These are phyloP conservation scores for Frieseomelitta varia DNA, from an alignment of 1,140 invertebrate species.

Conservation along the genomic window DNA sequence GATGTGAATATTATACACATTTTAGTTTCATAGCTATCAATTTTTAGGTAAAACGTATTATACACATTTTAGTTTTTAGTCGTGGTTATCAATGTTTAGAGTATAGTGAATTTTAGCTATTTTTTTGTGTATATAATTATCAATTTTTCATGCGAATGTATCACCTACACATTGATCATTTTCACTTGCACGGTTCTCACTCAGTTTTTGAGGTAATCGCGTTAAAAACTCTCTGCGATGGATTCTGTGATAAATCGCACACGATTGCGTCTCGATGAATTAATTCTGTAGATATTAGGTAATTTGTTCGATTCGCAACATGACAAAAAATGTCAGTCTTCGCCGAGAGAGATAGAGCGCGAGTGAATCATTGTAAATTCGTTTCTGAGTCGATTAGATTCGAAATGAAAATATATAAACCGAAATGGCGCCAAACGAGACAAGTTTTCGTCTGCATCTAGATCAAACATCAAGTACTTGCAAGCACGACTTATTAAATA, in stretches of 20 bases:
- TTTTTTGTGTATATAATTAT: not conserved
- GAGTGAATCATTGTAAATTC: not conserved
- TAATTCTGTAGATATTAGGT: not conserved
- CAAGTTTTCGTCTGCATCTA: slow-evolving; percentile 12
- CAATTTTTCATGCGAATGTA: not conserved
- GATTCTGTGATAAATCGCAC: too few relatives aligned
- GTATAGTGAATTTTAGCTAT: not conserved
- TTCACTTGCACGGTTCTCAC: too few relatives aligned
- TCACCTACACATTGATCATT: too few relatives aligned
- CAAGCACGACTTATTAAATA: slow-evolving; percentile 14
- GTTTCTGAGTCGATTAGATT: not conserved
- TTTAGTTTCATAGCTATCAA: not conserved
- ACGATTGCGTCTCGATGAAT: too few relatives aligned
- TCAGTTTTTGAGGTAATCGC: not conserved
- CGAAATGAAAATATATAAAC: not conserved
- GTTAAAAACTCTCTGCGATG: too few relatives aligned
- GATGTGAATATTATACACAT: too few relatives aligned
- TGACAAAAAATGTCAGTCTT: not conserved
- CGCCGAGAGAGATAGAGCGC: not conserved
- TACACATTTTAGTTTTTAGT: too few relatives aligned
- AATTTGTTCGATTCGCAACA: not conserved
- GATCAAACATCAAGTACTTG: not conserved
- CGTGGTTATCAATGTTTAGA: not conserved
- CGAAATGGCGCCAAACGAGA: slow-evolving; percentile 5
- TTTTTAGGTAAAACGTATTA: not conserved